Base-by-base conservation (phyloP, 1,140 invertebrate genomes). In the Diuraphis noxia region DNA sequence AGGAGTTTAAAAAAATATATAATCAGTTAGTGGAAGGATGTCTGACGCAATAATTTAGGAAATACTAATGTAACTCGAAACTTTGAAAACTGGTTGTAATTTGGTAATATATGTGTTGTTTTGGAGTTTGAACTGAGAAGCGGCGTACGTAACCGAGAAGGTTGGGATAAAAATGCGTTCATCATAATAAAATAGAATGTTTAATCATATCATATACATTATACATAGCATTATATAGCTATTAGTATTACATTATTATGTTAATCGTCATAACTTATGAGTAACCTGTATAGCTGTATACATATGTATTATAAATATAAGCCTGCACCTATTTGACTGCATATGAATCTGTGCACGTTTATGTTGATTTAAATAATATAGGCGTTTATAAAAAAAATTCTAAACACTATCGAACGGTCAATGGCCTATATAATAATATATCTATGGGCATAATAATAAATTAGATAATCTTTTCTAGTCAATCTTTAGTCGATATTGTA, bases 281-380 rank as follows among this genome's bases (percentile, higher is more conserved):
- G 56, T 72, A 72, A 72, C 56, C 56, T n/a, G 56, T 56, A 56
- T 56, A 25, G 52, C 25, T 30, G 25, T 72, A n/a, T 17, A 72
- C 56, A 72, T n/a, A 63, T 63, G 10, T 63, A 10, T 10, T 30
- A n/a, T 10, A 30, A 10, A 43, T 21, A 49, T 49, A 49, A 8
- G 21, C 56, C 56, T 72, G 56, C 30, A 63, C 56, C 56, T 63
- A 30, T 63, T n/a, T 10, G 25, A 63, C 56, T 63, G 56, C 56
- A n/a, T 7, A 72, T 17, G 56, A 72, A 72, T n/a, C 30, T 72
- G n/a, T 13, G 5, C 56, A 34, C 30, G 56, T 72, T 72, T 34
- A 72, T 72, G n/a, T n/a, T 72, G 30, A n/a, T 72, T n/a, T 72
- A 72, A n/a, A 72, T 72, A n/a, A 72, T 72, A 72, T n/a, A 72